These are phyloP conservation scores for Danionella dracula DNA, from an alignment of 2,797 vertebrate genomes.

Conservation along the genomic window DNA sequence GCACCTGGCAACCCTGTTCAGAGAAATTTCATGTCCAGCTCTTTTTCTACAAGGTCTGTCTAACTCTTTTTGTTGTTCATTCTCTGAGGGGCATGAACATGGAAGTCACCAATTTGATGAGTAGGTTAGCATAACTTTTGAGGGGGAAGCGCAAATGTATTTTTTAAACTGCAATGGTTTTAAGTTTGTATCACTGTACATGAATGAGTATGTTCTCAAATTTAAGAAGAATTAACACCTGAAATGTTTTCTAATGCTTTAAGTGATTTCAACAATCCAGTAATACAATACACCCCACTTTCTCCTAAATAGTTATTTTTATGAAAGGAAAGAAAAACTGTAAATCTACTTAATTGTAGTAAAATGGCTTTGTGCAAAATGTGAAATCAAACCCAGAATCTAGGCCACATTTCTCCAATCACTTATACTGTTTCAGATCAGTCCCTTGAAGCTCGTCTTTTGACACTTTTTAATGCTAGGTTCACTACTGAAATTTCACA, in stretches of 20 bases:
- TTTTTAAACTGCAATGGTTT: conserved; percentile 14
- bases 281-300: neutral
- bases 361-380: no score
- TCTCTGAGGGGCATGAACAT: neutral
- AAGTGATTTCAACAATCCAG: neutral
- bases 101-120: conserved; percentile 19
- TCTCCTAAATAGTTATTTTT: neutral
- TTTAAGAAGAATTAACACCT: no score
- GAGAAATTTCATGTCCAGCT: conserved; percentile 8
- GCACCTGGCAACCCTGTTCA: conserved; percentile 39
- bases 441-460: neutral
- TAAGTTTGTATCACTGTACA: no score
- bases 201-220: no score
- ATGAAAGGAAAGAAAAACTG: no score
- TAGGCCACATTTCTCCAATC: neutral
- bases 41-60: neutral
- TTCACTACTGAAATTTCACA: neutral
- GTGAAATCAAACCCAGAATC: neutral
- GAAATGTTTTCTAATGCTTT: neutral
- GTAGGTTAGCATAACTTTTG: conserved; percentile 15
- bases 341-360: no score
- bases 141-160: neutral
- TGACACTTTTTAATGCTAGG: neutral
- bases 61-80: neutral
- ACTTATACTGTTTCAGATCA: neutral